phyloP scores from a whole-genome alignment of 2,888 invertebrate genomes.

The Branchipolynoe longqiensis region DNA sequence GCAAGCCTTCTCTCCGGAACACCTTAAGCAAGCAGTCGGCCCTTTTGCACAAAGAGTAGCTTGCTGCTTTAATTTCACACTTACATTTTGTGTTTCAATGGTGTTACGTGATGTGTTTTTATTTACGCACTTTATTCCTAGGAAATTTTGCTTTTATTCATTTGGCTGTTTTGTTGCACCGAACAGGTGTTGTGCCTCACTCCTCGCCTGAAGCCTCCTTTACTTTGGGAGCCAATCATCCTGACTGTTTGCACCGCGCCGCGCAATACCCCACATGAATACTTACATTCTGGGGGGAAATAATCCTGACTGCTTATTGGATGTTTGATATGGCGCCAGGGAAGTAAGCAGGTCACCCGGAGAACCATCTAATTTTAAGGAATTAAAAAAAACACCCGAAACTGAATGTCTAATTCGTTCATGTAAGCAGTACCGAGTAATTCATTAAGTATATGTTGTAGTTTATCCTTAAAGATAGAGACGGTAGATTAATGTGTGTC shows the following conservation, averaged over 20 bases:
- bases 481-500: too few species aligned
- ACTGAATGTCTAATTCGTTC: too few species aligned
- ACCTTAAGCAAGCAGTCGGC: too few species aligned
- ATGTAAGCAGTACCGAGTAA: too few species aligned
- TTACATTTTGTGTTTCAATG: neutral
- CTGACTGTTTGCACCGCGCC: neutral
- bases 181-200: neutral
- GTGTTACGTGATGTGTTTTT: neutral
- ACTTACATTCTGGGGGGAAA: neutral
- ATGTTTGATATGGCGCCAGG: neutral
- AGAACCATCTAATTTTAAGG: too few species aligned
- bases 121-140: neutral
- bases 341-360: neutral
- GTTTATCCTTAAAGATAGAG: too few species aligned
- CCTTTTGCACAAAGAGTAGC: too few species aligned
- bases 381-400: too few species aligned
- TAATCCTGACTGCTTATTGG: neutral
- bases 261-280: constrained; percentile 10
- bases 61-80: neutral
- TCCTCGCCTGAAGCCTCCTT: neutral
- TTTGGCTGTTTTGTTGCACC: neutral
- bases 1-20: too few species aligned
- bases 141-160: neutral
- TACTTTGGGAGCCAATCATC: neutral
- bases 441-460: too few species aligned